Evolutionary conservation across 2,888 invertebrate genomes (phyloP).

Genomic region (Teinopalpus imperialis): DNA sequence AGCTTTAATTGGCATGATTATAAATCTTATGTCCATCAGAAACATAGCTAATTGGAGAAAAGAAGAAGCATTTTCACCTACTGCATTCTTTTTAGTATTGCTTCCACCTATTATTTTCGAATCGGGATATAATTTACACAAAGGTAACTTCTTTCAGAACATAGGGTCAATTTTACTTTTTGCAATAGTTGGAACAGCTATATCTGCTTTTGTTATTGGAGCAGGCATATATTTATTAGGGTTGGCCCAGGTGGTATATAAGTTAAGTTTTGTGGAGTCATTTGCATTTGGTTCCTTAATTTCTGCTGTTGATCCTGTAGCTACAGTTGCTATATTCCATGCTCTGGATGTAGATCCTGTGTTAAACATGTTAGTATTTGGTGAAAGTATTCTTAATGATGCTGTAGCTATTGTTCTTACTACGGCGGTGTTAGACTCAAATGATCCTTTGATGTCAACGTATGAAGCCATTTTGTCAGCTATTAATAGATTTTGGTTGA

Average conservation of each 20-base stretch:
- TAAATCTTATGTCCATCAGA: constrained; percentile 93
- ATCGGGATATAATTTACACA: constrained; percentile 99
- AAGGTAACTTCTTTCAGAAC: constrained; percentile 98
- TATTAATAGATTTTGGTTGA: constrained; percentile 94
- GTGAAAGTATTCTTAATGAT: constrained; percentile 96
- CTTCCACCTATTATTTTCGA: constrained; percentile 99
- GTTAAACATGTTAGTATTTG: constrained; percentile 99
- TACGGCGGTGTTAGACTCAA: constrained; percentile 89
- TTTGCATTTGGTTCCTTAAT: constrained; percentile 99
- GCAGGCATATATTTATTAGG: constrained; percentile 97
- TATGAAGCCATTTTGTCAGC: constrained; percentile 94
- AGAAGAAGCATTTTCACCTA: constrained; percentile 99
- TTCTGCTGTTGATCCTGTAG: constrained; percentile 99
- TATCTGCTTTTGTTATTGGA: constrained; percentile 98
- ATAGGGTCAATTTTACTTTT: constrained; percentile 99
- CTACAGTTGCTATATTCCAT: constrained; percentile 99
- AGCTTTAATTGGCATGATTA: constrained; percentile 93
- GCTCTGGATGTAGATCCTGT: constrained; percentile 98
- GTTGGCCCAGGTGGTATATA: constrained; percentile 94
- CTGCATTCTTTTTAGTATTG: constrained; percentile 97
- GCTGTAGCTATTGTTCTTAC: constrained; percentile 99
- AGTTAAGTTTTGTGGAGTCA: constrained; percentile 96
- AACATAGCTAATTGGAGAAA: constrained; percentile 97
- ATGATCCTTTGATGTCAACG: constrained; percentile 83
- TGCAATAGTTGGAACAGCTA: constrained; percentile 98